phyloP scores from a whole-genome alignment of 2,113 vertebrate genomes.

The Cygnus atratus region DNA sequence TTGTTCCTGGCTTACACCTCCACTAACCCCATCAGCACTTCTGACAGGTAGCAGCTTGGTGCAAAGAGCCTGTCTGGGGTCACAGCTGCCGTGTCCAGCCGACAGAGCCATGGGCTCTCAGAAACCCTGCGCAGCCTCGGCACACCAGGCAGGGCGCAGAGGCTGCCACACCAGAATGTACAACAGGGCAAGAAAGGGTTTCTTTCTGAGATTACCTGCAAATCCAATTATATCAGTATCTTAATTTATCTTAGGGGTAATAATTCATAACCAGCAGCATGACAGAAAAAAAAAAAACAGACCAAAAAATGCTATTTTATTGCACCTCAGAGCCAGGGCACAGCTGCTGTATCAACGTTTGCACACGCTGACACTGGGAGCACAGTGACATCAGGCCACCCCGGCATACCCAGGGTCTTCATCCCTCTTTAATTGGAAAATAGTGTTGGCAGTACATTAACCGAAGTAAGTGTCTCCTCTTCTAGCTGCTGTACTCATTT shows the following conservation, averaged over 20 bases:
- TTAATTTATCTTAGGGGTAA: background rate
- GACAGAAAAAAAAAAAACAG: background rate
- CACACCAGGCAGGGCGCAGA: background rate
- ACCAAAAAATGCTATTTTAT: background rate
- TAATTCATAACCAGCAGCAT: background rate
- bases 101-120: background rate
- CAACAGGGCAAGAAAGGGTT: background rate
- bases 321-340: background rate
- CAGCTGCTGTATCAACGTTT: background rate
- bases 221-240: background rate
- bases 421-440: background rate
- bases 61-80: background rate
- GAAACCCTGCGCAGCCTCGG: background rate
- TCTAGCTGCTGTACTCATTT: background rate
- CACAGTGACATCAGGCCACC: background rate
- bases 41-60: rapidly evolving
- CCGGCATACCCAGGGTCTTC: background rate
- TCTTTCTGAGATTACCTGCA: background rate
- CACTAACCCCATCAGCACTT: background rate
- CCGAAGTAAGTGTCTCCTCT: background rate
- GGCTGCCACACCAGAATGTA: background rate
- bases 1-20: background rate
- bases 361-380: background rate
- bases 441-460: background rate
- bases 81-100: rapidly evolving